A percentile compares a stretch with the other conserved stretches of the same genome.
Conservation (phyloP, 2,113 vertebrate species). For the Poeciliopsis turrubarensis region DNA sequence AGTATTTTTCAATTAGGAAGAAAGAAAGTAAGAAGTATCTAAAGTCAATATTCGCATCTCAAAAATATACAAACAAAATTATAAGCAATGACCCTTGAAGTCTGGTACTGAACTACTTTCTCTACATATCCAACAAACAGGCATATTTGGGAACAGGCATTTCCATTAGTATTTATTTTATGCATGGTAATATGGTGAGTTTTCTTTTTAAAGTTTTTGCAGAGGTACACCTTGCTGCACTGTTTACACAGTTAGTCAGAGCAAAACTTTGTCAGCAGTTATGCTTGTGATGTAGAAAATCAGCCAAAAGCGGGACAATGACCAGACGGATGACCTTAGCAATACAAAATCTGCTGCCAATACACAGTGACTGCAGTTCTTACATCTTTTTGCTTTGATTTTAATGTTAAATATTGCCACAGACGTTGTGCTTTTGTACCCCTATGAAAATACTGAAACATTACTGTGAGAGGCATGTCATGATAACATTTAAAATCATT, state of each 20-base stretch:
- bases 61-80: neutral
- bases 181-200: neutral
- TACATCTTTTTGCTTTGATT: slow-evolving; percentile 31
- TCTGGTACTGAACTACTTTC: neutral
- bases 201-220: neutral
- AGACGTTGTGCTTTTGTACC: neutral
- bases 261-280: slow-evolving; percentile 20
- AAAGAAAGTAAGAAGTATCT: no score
- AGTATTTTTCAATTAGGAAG: no score
- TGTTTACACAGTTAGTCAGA: neutral
- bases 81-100: neutral
- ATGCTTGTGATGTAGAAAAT: slow-evolving; percentile 7
- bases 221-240: neutral
- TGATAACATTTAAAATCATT: no score
- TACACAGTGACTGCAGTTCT: neutral
- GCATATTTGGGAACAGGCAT: neutral
- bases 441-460: neutral
- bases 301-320: slow-evolving; percentile 8
- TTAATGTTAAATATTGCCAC: slow-evolving; percentile 11
- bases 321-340: slow-evolving; percentile 43
- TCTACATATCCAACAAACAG: neutral
- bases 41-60: no score
- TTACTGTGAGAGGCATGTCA: no score
- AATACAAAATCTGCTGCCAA: slow-evolving; percentile 15
- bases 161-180: neutral